Evolutionary conservation across 2,888 invertebrate species (phyloP).

Genomic region (Noctua fimbriata): DNA sequence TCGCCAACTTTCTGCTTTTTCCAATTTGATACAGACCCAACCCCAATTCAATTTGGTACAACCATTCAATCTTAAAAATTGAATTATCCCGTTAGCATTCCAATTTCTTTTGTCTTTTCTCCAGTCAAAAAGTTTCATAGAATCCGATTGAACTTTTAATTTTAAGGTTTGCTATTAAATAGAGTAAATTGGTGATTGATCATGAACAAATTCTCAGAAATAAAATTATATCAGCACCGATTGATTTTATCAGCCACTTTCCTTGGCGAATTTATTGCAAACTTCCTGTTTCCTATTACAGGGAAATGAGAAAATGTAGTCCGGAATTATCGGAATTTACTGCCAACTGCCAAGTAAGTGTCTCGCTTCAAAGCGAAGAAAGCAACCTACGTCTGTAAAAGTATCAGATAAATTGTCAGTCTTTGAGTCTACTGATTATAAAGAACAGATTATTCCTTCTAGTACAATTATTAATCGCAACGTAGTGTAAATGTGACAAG

Average conservation of each 20-base stretch:
- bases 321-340: constrained; percentile 21
- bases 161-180: constrained; percentile 14
- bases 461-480: constrained; percentile 44
- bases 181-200: constrained; percentile 6
- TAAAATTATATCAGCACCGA: constrained; percentile 17
- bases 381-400: not conserved
- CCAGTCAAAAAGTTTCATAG: constrained; percentile 13
- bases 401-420: not conserved
- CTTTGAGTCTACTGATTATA: constrained; percentile 14
- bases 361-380: constrained; percentile 9
- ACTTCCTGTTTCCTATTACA: constrained; percentile 17
- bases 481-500: constrained; percentile 47
- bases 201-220: not conserved
- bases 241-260: constrained; percentile 25
- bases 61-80: constrained; percentile 31
- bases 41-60: constrained; percentile 31
- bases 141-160: constrained; percentile 13
- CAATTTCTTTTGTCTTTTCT: constrained; percentile 26
- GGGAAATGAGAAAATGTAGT: constrained; percentile 34
- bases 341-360: not conserved
- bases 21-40: constrained; percentile 19
- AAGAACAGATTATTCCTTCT: constrained; percentile 22
- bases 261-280: constrained; percentile 20
- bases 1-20: constrained; percentile 33
- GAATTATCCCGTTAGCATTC: constrained; percentile 36